A percentile compares a stretch with the other conserved stretches of the same genome.
These are phyloP conservation scores for Drosophila diplacantha DNA, from an alignment of 2,888 invertebrate species.

Conservation along the genomic window DNA sequence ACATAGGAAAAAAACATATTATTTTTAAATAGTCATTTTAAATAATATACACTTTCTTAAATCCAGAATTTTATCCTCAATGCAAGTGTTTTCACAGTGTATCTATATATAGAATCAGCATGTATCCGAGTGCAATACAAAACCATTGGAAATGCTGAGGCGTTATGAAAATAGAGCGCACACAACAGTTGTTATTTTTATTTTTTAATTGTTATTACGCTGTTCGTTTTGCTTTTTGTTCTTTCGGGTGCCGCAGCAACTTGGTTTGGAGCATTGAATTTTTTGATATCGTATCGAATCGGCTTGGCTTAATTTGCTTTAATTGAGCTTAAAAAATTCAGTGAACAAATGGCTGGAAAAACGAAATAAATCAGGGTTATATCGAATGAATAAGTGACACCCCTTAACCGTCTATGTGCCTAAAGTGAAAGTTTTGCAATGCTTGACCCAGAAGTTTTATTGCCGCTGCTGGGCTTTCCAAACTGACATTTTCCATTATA, in stretches of 20 bases:
- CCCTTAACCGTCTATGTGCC: background rate
- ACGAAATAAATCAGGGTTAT: conserved; percentile 3
- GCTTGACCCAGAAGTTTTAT: conserved; percentile 9
- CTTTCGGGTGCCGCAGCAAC: conserved; percentile 27
- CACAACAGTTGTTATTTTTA: conserved; percentile 62
- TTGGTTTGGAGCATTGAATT: conserved; percentile 54
- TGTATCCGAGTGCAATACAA: conserved; percentile 47
- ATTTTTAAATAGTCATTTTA: background rate
- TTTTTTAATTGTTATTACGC: conserved; percentile 66
- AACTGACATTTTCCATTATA: conserved; percentile 22
- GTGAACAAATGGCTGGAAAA: conserved; percentile 38
- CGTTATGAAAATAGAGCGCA: conserved; percentile 69
- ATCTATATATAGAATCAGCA: conserved; percentile 28
- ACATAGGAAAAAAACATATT: background rate
- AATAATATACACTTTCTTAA: background rate
- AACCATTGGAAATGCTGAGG: conserved; percentile 67
- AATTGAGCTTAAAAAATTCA: conserved; percentile 66
- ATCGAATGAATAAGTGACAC: background rate
- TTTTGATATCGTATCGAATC: conserved; percentile 50
- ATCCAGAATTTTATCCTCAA: background rate
- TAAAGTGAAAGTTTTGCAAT: background rate
- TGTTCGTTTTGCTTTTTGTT: conserved; percentile 36
- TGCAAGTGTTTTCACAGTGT: conserved; percentile 16
- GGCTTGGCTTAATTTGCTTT: conserved; percentile 64
- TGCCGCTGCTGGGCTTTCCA: background rate